These are phyloP conservation scores for Plusia festucae DNA, from an alignment of 2,888 invertebrate genomes.

Conservation along the genomic window DNA sequence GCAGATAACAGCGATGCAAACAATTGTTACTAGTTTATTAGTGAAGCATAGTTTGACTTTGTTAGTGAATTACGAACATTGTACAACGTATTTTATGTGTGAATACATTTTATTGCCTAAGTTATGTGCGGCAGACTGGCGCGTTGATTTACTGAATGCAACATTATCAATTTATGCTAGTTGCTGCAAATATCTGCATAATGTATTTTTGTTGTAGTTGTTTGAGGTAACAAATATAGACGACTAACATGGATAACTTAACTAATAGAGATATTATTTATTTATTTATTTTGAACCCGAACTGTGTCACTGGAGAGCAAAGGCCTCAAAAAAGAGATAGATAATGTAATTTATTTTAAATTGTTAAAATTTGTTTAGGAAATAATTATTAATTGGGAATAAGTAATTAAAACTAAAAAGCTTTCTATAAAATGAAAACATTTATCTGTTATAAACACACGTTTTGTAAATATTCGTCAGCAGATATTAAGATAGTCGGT, in stretches of 20 bases:
- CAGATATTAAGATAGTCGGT: too few species aligned
- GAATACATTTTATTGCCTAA: slow-evolving; percentile 54
- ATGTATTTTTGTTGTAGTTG: neutral
- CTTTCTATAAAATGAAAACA: too few species aligned
- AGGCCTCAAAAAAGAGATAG: too few species aligned
- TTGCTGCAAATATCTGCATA: slow-evolving; percentile 27
- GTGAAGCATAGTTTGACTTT: slow-evolving; percentile 43
- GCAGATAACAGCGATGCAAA: slow-evolving; percentile 42
- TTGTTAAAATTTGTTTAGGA: too few species aligned
- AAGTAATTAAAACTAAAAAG: too few species aligned
- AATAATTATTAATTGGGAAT: too few species aligned
- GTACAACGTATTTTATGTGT: slow-evolving; percentile 47
- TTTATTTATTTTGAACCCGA: too few species aligned
- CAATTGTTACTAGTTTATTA: slow-evolving; percentile 45
- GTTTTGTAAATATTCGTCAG: neutral
- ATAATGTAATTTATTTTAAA: too few species aligned
- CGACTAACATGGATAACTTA: too few species aligned
- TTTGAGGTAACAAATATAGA: neutral
- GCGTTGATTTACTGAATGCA: slow-evolving; percentile 42
- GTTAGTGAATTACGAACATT: slow-evolving; percentile 48
- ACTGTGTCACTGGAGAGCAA: too few species aligned
- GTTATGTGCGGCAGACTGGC: slow-evolving; percentile 47
- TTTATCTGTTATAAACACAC: too few species aligned
- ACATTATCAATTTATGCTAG: slow-evolving; percentile 39
- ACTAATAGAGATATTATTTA: too few species aligned